These are phyloP conservation scores for Lycia hirtaria DNA, from an alignment of 2,888 invertebrate genomes.

Conservation along the genomic window DNA sequence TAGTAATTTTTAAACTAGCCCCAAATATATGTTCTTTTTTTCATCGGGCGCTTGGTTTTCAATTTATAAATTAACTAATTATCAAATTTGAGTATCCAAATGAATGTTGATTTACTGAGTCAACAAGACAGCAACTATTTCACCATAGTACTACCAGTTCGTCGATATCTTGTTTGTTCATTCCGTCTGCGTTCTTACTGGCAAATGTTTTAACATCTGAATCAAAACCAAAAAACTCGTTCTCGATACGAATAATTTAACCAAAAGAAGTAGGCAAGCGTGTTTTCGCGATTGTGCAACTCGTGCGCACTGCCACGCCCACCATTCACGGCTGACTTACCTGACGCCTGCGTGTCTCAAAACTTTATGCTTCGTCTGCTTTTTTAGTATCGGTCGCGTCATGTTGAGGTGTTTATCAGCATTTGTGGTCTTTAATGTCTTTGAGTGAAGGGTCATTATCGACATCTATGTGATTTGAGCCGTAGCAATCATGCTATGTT, in stretches of 20 bases:
- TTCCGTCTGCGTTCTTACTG: background rate
- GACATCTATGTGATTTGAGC: background rate
- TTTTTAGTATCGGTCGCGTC: slow-evolving; percentile 11
- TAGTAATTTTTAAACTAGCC: too few relatives aligned
- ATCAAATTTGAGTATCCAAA: too few relatives aligned
- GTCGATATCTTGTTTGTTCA: background rate
- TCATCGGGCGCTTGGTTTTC: too few relatives aligned
- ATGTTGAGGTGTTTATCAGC: background rate
- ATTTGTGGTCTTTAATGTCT: background rate
- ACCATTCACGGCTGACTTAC: slow-evolving; percentile 46
- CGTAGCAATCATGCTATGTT: background rate
- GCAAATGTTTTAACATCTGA: slow-evolving; percentile 14
- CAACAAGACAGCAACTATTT: too few relatives aligned
- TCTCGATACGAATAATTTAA: slow-evolving; percentile 23
- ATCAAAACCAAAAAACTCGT: slow-evolving; percentile 28
- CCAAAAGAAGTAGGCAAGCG: slow-evolving; percentile 40
- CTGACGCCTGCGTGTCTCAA: slow-evolving; percentile 49
- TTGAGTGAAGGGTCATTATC: background rate
- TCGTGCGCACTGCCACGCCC: slow-evolving; percentile 51
- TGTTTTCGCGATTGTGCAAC: slow-evolving; percentile 52
- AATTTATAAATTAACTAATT: too few relatives aligned
- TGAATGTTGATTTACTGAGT: background rate
- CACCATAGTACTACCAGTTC: background rate
- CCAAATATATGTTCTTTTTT: too few relatives aligned
- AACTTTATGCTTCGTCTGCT: slow-evolving; percentile 32